Conservation (phyloP, 1,140 invertebrate species). For the Rhizoglyphus robini region DNA sequence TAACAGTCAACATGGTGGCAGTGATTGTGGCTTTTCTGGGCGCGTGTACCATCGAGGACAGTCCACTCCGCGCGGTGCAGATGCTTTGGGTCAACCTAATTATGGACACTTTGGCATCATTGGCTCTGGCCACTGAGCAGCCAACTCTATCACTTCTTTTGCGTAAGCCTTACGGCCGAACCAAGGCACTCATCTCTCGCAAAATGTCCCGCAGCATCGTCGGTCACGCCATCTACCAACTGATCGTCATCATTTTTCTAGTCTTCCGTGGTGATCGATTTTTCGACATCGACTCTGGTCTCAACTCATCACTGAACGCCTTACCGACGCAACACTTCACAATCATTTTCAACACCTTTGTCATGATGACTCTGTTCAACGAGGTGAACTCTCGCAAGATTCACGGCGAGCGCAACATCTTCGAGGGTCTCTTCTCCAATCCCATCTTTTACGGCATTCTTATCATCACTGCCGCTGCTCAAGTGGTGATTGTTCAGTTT, state of each 20-base stretch:
- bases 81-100: conserved; percentile 99
- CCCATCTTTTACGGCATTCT: conserved; percentile 97
- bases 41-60: conserved; percentile 80
- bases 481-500: conserved; percentile 93
- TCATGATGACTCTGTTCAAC: conserved; percentile 99
- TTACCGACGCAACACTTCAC: conserved; percentile 92
- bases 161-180: conserved; percentile 93
- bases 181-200: conserved; percentile 91
- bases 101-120: conserved; percentile 97
- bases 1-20: conserved; percentile 96
- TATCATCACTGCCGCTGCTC: conserved; percentile 77
- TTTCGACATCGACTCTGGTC: conserved; percentile 65
- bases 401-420: conserved; percentile 95
- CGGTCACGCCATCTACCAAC: conserved; percentile 91
- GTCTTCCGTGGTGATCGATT: conserved; percentile 76
- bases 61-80: conserved; percentile 75
- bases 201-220: conserved; percentile 99
- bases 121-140: conserved; percentile 93
- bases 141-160: conserved; percentile 87
- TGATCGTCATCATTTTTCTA: conserved; percentile 82
- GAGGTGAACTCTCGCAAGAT: conserved; percentile 99
- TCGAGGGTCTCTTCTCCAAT: conserved; percentile 90
- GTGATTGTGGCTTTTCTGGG: conserved; percentile 97
- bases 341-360: conserved; percentile 98
- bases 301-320: conserved; percentile 46